phyloP scores from a whole-genome alignment of 2,113 vertebrate genomes.

The Connochaetes taurinus region DNA sequence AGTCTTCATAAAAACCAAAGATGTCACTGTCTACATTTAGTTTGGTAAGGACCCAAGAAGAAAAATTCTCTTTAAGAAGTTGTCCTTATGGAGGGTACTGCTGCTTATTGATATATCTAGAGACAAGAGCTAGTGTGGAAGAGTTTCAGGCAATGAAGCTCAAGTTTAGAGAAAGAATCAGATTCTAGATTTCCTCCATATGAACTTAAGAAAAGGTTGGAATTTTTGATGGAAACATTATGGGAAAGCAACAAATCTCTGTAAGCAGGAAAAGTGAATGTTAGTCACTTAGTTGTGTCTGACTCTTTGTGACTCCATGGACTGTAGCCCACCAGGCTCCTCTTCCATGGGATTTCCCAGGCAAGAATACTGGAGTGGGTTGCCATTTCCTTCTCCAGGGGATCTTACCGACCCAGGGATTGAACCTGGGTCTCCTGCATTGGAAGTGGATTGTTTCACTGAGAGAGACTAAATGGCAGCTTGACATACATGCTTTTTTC shows the following conservation, averaged over 20 bases:
- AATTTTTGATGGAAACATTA: background rate
- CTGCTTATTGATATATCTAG: background rate
- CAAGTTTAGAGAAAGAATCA: background rate
- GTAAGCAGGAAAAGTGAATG: background rate
- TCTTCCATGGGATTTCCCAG: background rate
- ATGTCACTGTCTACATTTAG: background rate
- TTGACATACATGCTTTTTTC: background rate
- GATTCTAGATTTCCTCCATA: background rate
- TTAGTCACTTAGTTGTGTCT: background rate
- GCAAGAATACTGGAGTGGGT: background rate
- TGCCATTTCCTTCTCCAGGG: background rate
- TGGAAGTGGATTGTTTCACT: background rate
- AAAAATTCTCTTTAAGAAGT: background rate
- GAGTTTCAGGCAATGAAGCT: background rate
- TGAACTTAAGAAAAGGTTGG: background rate
- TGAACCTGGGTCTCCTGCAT: background rate
- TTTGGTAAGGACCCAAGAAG: slow-evolving; percentile 34
- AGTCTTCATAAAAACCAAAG: slow-evolving; percentile 13
- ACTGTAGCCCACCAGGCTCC: background rate
- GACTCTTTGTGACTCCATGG: background rate
- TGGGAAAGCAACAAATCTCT: background rate
- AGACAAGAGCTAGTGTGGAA: background rate
- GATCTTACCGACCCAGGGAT: accelerated
- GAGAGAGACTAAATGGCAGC: background rate
- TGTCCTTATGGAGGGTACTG: background rate